Evolutionary conservation across 2,797 vertebrate species (phyloP).

Genomic region (Allobates femoralis): DNA sequence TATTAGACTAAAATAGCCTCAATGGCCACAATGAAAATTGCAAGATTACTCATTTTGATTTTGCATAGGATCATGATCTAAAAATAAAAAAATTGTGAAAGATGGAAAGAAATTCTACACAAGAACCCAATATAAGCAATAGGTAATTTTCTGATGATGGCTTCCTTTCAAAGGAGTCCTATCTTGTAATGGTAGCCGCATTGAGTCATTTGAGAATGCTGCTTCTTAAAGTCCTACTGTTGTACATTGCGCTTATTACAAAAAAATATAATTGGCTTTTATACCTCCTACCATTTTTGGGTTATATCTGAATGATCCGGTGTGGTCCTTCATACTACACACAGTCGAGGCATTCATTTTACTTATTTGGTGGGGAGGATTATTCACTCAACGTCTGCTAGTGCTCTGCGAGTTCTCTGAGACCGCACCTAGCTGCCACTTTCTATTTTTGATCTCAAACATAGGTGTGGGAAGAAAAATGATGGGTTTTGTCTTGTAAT

Average conservation of each 20-base stretch:
- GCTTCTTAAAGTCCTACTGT: neutral
- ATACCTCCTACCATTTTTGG: neutral
- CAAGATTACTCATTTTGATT: too few relatives aligned
- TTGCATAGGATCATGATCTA: too few relatives aligned
- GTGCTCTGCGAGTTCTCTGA: conserved; percentile 36
- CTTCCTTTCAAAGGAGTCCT: too few relatives aligned
- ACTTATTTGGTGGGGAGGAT: conserved; percentile 23
- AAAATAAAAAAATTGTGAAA: too few relatives aligned
- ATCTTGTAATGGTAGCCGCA: neutral
- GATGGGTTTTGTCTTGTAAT: conserved; percentile 50
- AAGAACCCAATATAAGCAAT: too few relatives aligned
- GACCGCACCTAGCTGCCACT: conserved; percentile 49
- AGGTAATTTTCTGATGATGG: too few relatives aligned
- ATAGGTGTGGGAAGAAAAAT: conserved; percentile 53
- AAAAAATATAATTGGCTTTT: neutral
- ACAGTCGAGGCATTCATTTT: conserved; percentile 1
- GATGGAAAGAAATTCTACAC: too few relatives aligned
- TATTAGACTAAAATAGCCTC: too few relatives aligned
- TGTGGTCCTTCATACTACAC: neutral
- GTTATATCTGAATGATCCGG: neutral
- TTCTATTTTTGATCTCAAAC: conserved; percentile 51
- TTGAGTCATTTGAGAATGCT: neutral
- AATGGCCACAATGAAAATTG: too few relatives aligned
- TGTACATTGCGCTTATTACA: conserved; percentile 7
- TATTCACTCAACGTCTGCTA: conserved; percentile 25